Percentiles rank a stretch among this genome's conserved stretches.
Conservation (phyloP, 2,797 vertebrate genomes). For the Hirundo rustica region DNA sequence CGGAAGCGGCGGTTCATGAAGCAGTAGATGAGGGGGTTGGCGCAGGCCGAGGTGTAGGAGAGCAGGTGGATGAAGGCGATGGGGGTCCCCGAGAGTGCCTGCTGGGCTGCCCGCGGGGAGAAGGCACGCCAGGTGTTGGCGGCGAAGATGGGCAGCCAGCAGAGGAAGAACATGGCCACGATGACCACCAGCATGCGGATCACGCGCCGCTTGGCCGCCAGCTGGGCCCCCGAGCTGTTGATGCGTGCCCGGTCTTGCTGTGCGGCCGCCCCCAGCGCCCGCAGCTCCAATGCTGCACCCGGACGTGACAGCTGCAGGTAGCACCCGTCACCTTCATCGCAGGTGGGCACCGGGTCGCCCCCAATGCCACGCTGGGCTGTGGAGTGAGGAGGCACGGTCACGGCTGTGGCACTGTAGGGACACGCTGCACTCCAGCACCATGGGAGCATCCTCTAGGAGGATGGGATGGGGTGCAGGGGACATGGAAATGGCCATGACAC, state of each 20-base stretch:
- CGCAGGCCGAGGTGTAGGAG: constrained; percentile 88
- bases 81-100: constrained; percentile 85
- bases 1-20: constrained; percentile 98
- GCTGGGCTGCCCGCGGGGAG: constrained; percentile 76
- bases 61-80: constrained; percentile 95
- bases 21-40: constrained; percentile 97
- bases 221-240: constrained; percentile 86
- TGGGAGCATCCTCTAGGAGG: neutral
- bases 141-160: constrained; percentile 93
- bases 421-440: neutral
- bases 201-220: constrained; percentile 91
- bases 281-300: constrained; percentile 84
- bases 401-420: rapidly evolving
- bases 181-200: constrained; percentile 96
- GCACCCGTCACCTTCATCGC: constrained; percentile 89
- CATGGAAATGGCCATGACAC: neutral
- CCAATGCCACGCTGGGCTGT: constrained; percentile 75
- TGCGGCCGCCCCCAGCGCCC: constrained; percentile 67
- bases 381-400: neutral
- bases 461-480: neutral
- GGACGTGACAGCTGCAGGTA: constrained; percentile 84
- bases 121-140: constrained; percentile 96
- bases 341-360: neutral
- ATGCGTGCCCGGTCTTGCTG: constrained; percentile 76
- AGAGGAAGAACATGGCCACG: constrained; percentile 91